Evolutionary conservation across 2,888 invertebrate genomes (phyloP).

Genomic region (Orthosia incerta): DNA sequence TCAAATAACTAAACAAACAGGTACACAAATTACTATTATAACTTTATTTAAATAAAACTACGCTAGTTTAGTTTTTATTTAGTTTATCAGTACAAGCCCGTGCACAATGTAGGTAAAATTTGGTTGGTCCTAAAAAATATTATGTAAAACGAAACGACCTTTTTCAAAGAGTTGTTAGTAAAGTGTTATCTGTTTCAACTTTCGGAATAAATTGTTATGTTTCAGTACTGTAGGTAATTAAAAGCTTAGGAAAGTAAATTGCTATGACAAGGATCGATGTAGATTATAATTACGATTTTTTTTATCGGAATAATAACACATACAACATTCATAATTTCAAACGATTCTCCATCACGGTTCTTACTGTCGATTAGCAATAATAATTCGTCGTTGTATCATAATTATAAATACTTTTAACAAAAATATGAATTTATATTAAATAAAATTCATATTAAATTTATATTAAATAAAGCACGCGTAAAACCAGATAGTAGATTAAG

Average conservation of each 20-base stretch:
- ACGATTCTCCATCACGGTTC: neutral
- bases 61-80: conserved; percentile 24
- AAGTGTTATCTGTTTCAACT: conserved; percentile 68
- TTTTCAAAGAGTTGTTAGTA: conserved; percentile 59
- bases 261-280: conserved; percentile 50
- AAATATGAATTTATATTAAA: neutral
- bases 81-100: conserved; percentile 23
- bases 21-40: conserved; percentile 39
- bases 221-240: conserved; percentile 48
- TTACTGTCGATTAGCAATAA: neutral
- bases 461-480: too few relatives aligned
- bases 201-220: conserved; percentile 70
- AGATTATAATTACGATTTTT: conserved; percentile 55
- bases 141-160: conserved; percentile 63
- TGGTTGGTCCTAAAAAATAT: conserved; percentile 58
- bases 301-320: conserved; percentile 25
- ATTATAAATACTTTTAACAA: neutral
- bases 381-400: neutral
- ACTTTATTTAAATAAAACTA: conserved; percentile 21
- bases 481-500: neutral
- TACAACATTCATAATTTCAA: neutral
- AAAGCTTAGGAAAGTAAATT: conserved; percentile 58
- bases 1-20: conserved; percentile 54
- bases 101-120: conserved; percentile 41
- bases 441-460: neutral